Evolutionary conservation across 2,113 vertebrate species (phyloP).

Genomic region (Macrotus californicus): DNA sequence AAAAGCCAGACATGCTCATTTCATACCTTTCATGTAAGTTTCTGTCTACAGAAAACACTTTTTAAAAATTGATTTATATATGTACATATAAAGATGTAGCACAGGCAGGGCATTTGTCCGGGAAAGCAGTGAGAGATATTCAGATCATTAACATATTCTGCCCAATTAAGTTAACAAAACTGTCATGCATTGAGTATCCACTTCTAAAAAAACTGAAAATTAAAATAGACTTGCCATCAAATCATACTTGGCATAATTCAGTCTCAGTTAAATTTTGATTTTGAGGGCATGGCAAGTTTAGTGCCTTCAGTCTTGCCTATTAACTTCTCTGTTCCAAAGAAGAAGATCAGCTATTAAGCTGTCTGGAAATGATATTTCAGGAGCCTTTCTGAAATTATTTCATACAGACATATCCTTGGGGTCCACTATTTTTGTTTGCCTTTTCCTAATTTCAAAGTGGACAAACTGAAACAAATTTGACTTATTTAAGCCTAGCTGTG

Average conservation of each 20-base stretch:
- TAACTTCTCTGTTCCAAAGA: conserved; percentile 1
- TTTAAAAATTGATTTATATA: not conserved
- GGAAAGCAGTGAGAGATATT: not conserved
- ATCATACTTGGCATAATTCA: conserved; percentile 4
- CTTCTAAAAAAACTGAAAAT: conserved; percentile 9
- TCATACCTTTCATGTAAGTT: not conserved
- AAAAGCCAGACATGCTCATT: not conserved
- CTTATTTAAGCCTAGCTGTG: not conserved
- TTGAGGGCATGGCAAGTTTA: not conserved
- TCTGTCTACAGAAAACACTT: not conserved
- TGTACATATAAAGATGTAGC: not conserved
- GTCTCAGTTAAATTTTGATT: conserved; percentile 36
- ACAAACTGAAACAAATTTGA: not conserved
- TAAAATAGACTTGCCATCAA: conserved; percentile 50
- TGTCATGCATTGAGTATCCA: not conserved
- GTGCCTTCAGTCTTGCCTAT: not conserved
- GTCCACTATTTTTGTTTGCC: not conserved
- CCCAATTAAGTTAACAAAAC: conserved; percentile 48
- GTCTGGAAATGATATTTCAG: not conserved
- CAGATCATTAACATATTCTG: conserved; percentile 24
- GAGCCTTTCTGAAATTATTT: conserved; percentile 10
- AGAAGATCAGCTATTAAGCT: not conserved
- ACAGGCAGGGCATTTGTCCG: not conserved
- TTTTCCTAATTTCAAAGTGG: not conserved
- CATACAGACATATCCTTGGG: not conserved